These are phyloP conservation scores for Cheilosia grossa DNA, from an alignment of 2,888 invertebrate species.

Conservation along the genomic window DNA sequence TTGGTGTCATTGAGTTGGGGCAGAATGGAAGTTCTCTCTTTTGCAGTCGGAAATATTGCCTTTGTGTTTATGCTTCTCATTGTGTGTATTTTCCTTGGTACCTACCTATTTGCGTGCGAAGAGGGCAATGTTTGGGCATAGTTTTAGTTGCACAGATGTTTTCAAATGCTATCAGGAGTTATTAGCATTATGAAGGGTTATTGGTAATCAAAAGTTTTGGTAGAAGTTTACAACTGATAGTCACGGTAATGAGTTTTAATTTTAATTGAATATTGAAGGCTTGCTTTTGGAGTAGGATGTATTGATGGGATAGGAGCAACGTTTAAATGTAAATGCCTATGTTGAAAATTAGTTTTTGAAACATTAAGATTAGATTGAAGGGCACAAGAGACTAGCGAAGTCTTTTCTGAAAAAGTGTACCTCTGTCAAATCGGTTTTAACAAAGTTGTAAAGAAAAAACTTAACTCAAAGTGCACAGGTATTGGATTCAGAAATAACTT, in stretches of 20 bases:
- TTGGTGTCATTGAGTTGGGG: conserved; percentile 55
- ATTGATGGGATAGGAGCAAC: not conserved
- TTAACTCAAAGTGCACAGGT: too few relatives aligned
- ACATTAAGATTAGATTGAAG: too few relatives aligned
- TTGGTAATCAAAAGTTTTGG: conserved; percentile 44
- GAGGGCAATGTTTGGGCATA: conserved; percentile 23
- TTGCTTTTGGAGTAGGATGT: not conserved
- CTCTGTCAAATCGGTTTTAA: too few relatives aligned
- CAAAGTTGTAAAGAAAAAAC: too few relatives aligned
- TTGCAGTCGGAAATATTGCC: not conserved
- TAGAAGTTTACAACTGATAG: conserved; percentile 34
- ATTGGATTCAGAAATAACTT: too few relatives aligned
- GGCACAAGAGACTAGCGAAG: too few relatives aligned
- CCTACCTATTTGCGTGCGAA: conserved; percentile 2
- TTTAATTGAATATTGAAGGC: conserved; percentile 24
- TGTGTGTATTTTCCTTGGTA: conserved; percentile 17
- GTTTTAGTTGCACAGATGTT: conserved; percentile 29
- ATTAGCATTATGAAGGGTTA: conserved; percentile 40
- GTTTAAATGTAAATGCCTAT: not conserved
- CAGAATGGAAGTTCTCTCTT: not conserved
- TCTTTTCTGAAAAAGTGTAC: too few relatives aligned
- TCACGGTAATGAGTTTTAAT: conserved; percentile 45
- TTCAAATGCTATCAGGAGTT: conserved; percentile 38
- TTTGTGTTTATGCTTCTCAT: conserved; percentile 27
- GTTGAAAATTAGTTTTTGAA: too few relatives aligned